A percentile compares a stretch with the other conserved stretches of the same genome.
These are phyloP conservation scores for Neuroscelio doddi DNA, from an alignment of 2,888 invertebrate species.

Conservation along the genomic window DNA sequence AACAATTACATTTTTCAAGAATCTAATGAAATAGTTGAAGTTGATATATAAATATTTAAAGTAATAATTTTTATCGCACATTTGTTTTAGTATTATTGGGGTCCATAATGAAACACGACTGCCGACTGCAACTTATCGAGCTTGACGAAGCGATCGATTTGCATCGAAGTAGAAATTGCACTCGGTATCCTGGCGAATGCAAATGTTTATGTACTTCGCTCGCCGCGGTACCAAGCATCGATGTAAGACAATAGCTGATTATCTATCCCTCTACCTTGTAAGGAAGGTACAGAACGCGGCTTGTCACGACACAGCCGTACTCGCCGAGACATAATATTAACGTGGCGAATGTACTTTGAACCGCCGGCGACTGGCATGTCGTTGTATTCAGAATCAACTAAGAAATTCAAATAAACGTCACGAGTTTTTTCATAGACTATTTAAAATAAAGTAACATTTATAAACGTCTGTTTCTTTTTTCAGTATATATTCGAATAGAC, in stretches of 20 bases:
- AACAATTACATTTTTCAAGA: too few species aligned
- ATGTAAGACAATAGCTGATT: conserved; percentile 67
- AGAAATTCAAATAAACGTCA: not conserved
- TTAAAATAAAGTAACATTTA: too few species aligned
- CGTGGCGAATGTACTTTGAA: conserved; percentile 9
- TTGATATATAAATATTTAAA: not conserved
- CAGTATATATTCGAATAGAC: too few species aligned
- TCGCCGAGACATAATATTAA: conserved; percentile 24
- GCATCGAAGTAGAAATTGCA: conserved; percentile 30
- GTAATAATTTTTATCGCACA: not conserved
- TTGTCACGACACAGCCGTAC: conserved; percentile 51
- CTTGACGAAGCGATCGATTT: conserved; percentile 34
- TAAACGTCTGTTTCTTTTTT: too few species aligned
- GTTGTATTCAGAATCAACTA: not conserved
- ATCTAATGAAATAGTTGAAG: too few species aligned
- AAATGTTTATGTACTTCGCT: conserved; percentile 48
- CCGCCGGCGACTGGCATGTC: conserved; percentile 4
- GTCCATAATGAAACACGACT: conserved; percentile 13
- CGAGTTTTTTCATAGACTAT: too few species aligned
- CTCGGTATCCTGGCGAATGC: conserved; percentile 46
- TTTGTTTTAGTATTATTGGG: not conserved
- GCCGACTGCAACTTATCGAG: conserved; percentile 25
- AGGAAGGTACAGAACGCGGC: conserved; percentile 51
- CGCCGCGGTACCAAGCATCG: conserved; percentile 51
- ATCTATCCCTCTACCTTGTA: conserved; percentile 62